Percentiles rank a stretch among this genome's conserved stretches.
Conservation (phyloP, 2,797 vertebrate species). For the Mergus octosetaceus region DNA sequence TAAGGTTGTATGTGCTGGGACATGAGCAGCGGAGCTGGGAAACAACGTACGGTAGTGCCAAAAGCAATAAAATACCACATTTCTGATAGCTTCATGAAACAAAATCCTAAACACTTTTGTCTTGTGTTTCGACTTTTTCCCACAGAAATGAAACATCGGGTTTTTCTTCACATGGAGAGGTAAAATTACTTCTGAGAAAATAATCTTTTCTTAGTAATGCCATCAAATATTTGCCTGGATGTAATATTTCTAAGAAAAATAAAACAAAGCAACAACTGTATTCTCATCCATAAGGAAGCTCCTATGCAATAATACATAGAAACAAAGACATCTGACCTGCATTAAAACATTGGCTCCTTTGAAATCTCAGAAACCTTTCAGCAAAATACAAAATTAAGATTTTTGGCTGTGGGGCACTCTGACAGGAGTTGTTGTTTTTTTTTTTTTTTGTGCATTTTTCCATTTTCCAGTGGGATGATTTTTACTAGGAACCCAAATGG, state of each 20-base stretch:
- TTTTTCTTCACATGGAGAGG: not conserved
- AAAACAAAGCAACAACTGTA: not conserved
- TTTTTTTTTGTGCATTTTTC: not conserved
- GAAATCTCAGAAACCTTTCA: not conserved
- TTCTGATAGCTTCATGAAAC: not conserved
- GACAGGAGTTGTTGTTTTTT: not conserved
- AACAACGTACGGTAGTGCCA: not conserved
- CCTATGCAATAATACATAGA: not conserved
- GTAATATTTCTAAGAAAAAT: not conserved
- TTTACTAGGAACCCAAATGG: not conserved
- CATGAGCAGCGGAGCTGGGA: not conserved
- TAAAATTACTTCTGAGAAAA: not conserved
- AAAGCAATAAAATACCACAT: not conserved
- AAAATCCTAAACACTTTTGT: not conserved
- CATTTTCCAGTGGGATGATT: not conserved
- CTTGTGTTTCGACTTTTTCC: not conserved
- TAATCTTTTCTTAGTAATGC: not conserved
- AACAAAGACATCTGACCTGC: not conserved
- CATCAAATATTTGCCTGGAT: not conserved
- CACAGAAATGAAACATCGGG: not conserved
- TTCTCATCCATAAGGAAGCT: not conserved
- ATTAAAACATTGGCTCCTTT: not conserved
- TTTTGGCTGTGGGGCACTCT: not conserved
- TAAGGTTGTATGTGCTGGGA: not conserved
- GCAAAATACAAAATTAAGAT: not conserved